phyloP scores from a whole-genome alignment of 2,113 vertebrate species.

The Pachyramphus minor region DNA sequence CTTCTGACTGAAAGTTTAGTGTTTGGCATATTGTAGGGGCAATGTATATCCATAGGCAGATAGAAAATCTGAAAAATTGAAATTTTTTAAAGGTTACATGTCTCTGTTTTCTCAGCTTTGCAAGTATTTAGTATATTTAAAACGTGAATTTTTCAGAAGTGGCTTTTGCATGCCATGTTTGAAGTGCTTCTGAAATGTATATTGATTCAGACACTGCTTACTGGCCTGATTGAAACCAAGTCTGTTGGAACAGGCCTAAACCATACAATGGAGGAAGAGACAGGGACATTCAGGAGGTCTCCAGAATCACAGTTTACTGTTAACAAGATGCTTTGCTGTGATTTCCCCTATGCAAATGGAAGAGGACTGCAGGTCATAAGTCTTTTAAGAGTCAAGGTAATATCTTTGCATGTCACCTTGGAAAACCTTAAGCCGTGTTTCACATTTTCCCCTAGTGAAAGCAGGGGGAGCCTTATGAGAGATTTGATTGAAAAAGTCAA shows the following conservation, averaged over 20 bases:
- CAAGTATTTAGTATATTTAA: neutral
- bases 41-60: neutral
- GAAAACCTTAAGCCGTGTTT: neutral
- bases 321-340: neutral
- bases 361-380: neutral
- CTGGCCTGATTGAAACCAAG: neutral
- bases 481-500: neutral
- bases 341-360: neutral
- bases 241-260: neutral
- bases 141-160: neutral
- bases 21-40: slow-evolving; percentile 20
- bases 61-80: neutral
- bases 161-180: neutral
- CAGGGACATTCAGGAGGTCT: neutral
- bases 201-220: neutral
- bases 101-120: neutral
- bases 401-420: neutral
- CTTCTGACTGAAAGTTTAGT: slow-evolving; percentile 57
- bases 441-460: neutral
- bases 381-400: neutral
- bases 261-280: neutral
- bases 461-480: neutral
- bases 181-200: neutral
- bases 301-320: neutral
- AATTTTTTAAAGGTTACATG: neutral